These are phyloP conservation scores for Fistularia tabacaria DNA, from an alignment of 2,797 vertebrate genomes.

Conservation along the genomic window DNA sequence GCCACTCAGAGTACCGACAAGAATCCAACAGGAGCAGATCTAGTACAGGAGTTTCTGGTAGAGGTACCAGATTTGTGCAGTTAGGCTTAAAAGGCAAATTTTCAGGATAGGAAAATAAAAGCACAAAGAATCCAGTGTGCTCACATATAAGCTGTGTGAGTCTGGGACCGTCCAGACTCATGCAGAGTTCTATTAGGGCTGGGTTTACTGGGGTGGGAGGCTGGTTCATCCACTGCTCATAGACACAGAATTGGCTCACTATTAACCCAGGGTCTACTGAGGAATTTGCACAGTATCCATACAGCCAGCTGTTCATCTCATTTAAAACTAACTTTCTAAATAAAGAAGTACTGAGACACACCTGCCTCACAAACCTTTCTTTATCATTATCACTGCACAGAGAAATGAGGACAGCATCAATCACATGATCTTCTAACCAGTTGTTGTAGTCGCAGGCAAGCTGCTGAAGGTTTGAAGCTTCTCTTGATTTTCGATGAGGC, in stretches of 20 bases:
- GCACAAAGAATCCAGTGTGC: conserved; percentile 62
- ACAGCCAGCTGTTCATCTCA: conserved; percentile 70
- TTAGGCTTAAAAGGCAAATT: conserved; percentile 64
- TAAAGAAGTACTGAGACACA: conserved; percentile 61
- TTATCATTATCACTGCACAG: conserved; percentile 73
- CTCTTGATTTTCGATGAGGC: conserved; percentile 38
- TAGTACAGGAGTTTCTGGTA: neutral
- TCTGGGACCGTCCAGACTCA: conserved; percentile 56
- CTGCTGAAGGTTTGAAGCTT: conserved; percentile 61
- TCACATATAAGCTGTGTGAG: conserved; percentile 64
- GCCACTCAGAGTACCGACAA: conserved; percentile 74
- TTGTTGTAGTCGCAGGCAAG: conserved; percentile 70
- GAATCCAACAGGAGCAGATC: conserved; percentile 16
- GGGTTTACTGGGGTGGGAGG: conserved; percentile 24
- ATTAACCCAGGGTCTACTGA: conserved; percentile 46
- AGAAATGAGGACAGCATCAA: conserved; percentile 63
- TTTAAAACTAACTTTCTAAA: conserved; percentile 62
- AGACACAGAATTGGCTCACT: conserved; percentile 64
- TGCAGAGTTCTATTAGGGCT: conserved; percentile 67
- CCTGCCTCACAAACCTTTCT: conserved; percentile 55
- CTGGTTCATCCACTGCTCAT: conserved; percentile 63
- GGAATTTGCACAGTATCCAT: conserved; percentile 66
- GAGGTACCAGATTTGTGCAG: conserved; percentile 46
- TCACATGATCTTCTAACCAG: conserved; percentile 53
- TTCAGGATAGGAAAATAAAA: conserved; percentile 60